Conservation (phyloP, 2,797 vertebrate species). For the Thalassophryne amazonica region DNA sequence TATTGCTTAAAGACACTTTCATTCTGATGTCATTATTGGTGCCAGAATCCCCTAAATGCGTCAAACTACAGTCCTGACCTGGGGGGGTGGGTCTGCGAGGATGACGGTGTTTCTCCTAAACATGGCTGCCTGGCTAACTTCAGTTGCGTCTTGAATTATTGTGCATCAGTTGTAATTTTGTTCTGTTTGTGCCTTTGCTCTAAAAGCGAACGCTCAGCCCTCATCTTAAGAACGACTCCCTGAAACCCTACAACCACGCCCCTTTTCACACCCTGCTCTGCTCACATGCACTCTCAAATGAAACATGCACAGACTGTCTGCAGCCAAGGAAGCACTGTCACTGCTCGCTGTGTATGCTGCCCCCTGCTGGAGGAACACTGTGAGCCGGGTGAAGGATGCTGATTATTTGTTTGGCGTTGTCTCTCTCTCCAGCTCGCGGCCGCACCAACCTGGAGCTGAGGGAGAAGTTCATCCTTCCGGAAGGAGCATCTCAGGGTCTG, state of each 20-base stretch:
- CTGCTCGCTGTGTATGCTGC: slow-evolving; percentile 63
- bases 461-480: slow-evolving; percentile 97
- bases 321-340: slow-evolving; percentile 58
- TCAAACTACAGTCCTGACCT: background rate
- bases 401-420: background rate
- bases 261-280: slow-evolving; percentile 14
- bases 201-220: slow-evolving; percentile 10
- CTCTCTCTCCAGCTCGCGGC: slow-evolving; percentile 83
- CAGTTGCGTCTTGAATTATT: slow-evolving; percentile 34
- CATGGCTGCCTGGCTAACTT: slow-evolving; percentile 15
- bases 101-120: slow-evolving; percentile 11
- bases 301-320: slow-evolving; percentile 55
- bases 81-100: background rate
- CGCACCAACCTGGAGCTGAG: slow-evolving; percentile 95
- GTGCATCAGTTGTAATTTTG: background rate
- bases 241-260: background rate
- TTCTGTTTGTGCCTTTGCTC: slow-evolving; percentile 2
- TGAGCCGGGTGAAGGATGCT: background rate
- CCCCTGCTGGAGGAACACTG: slow-evolving; percentile 33
- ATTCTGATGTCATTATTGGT: too few relatives aligned
- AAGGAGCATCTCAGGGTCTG: slow-evolving; percentile 91
- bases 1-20: background rate
- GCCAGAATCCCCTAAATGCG: too few relatives aligned
- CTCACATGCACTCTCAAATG: slow-evolving; percentile 41
- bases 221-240: slow-evolving; percentile 3